Conservation (phyloP, 2,888 invertebrate genomes). For the Sarcophaga carnaria region DNA sequence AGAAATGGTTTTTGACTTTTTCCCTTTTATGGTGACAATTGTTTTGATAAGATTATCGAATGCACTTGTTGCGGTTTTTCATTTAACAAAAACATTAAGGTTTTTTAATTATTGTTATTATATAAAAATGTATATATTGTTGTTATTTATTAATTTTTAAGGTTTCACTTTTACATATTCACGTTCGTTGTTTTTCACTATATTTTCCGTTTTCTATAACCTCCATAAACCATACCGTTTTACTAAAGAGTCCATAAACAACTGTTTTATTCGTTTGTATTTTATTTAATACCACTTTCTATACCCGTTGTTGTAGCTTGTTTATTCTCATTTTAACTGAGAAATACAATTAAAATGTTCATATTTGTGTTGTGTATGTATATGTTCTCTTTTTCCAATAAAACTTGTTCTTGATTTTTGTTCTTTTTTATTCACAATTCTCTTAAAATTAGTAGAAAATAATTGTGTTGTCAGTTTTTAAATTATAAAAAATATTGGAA, state of each 20-base stretch:
- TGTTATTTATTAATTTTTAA: slow-evolving; percentile 43
- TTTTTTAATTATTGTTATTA: slow-evolving; percentile 11
- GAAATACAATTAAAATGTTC: not conserved
- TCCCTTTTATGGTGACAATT: no score
- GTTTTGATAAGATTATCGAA: not conserved
- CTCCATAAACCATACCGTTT: slow-evolving; percentile 40
- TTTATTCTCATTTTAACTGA: slow-evolving; percentile 12
- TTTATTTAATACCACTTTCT: slow-evolving; percentile 34
- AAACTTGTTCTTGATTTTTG: not conserved
- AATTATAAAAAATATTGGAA: no score
- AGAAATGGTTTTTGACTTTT: no score
- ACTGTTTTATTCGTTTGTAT: slow-evolving; percentile 49
- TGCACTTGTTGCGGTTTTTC: not conserved
- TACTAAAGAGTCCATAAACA: slow-evolving; percentile 57
- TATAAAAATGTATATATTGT: not conserved
- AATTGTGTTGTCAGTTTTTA: no score
- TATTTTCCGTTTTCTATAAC: slow-evolving; percentile 15
- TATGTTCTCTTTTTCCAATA: not conserved
- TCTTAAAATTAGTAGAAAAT: no score
- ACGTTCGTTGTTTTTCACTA: slow-evolving; percentile 1
- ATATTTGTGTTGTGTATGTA: not conserved
- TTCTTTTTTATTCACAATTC: not conserved
- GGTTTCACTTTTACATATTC: slow-evolving; percentile 58
- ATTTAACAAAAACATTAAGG: not conserved
- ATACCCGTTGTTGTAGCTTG: slow-evolving; percentile 9